Conservation (phyloP, 2,113 vertebrate genomes). For the Mixornis gularis region DNA sequence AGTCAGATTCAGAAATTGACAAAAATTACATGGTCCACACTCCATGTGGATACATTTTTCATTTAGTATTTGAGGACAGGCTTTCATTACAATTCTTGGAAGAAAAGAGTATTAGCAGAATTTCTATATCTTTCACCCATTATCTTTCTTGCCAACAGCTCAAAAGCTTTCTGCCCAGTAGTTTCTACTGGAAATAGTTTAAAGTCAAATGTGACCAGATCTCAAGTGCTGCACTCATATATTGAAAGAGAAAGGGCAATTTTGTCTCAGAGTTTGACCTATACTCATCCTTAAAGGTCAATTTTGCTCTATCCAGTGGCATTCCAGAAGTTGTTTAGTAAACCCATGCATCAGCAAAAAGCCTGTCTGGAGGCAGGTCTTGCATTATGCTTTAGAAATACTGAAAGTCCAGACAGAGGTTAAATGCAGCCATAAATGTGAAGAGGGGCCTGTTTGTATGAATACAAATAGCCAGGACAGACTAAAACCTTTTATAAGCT, state of each 20-base stretch:
- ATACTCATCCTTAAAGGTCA: background rate
- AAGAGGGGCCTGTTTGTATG: background rate
- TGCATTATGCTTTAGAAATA: background rate
- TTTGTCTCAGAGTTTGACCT: background rate
- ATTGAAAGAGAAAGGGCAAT: background rate
- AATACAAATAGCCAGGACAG: background rate
- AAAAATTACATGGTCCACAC: background rate
- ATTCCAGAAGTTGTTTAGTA: background rate
- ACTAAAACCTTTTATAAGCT: background rate
- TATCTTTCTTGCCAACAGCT: background rate
- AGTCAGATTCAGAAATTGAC: background rate
- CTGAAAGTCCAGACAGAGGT: background rate
- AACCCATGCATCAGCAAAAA: background rate
- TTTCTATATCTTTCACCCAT: fast-evolving
- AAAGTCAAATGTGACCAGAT: background rate
- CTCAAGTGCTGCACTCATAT: background rate
- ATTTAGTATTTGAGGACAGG: background rate
- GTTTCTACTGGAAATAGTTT: background rate
- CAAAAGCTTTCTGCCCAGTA: background rate
- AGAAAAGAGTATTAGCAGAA: background rate
- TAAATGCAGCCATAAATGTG: background rate
- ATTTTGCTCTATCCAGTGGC: background rate
- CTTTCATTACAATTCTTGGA: background rate
- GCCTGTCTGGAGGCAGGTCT: background rate
- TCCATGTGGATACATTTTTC: background rate